A percentile compares a stretch with the other conserved stretches of the same genome.
Conservation (phyloP, 2,888 invertebrate genomes). For the Liodrosophila aerea region DNA sequence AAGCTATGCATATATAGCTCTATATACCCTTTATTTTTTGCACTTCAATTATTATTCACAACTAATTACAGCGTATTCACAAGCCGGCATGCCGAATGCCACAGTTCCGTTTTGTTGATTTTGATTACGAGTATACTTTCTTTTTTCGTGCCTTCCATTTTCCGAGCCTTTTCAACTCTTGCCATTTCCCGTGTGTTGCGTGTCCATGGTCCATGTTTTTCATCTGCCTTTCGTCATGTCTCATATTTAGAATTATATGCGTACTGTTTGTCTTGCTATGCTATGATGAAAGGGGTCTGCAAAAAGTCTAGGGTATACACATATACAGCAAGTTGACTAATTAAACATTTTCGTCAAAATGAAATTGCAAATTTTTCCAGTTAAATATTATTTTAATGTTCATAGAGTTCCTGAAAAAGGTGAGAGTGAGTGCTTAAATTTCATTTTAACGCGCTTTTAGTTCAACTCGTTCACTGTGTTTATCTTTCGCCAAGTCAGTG, state of each 20-base stretch:
- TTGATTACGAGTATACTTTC: neutral
- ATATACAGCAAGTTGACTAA: slow-evolving; percentile 45
- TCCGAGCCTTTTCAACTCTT: slow-evolving; percentile 29
- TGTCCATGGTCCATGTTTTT: slow-evolving; percentile 1
- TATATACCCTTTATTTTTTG: too few relatives aligned
- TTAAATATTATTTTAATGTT: slow-evolving; percentile 48
- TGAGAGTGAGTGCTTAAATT: slow-evolving; percentile 35
- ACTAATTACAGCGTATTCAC: neutral
- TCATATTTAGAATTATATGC: slow-evolving; percentile 47
- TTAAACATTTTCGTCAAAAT: slow-evolving; percentile 69
- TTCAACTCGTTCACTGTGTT: slow-evolving; percentile 23
- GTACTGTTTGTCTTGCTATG: slow-evolving; percentile 56
- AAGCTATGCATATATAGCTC: too few relatives aligned
- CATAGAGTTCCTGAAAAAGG: slow-evolving; percentile 14
- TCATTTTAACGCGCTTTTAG: slow-evolving; percentile 34
- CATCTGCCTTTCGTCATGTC: slow-evolving; percentile 25
- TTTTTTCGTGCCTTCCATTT: slow-evolving; percentile 16
- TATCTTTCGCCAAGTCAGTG: slow-evolving; percentile 40
- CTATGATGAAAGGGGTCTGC: too few relatives aligned
- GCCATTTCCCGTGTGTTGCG: slow-evolving; percentile 27
- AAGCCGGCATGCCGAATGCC: neutral
- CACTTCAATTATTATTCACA: too few relatives aligned
- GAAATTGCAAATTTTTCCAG: slow-evolving; percentile 50
- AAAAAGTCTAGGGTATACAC: neutral
- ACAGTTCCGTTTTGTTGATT: slow-evolving; percentile 1